Base-by-base conservation (phyloP, 1,140 invertebrate species). In the Dufourea novaeangliae region DNA sequence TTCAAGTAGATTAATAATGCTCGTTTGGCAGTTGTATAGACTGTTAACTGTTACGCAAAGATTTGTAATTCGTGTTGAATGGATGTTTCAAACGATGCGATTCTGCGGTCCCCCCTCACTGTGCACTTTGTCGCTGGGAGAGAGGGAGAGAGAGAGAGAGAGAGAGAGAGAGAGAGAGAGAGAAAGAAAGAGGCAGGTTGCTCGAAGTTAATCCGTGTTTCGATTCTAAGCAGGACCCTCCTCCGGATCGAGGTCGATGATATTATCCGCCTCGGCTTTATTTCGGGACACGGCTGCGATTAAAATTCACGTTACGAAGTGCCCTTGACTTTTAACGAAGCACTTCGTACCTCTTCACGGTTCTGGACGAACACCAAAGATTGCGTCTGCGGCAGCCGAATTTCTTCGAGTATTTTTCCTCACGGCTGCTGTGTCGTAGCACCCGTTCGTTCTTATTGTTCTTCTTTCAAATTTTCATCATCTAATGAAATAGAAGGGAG, bases 261-360 rank as follows among this genome's bases (percentile, higher is more conserved):
- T 74, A 79, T 86, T 79, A 79, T 80, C 64, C 80, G 54, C 56
- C 56, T 77, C 52, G 82, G 64, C 70, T 86, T 79, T 87, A 81
- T 82, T 85, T 88, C 74, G 61, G 77, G 74, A 29, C 75, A 77
- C 67, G 82, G 70, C 62, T 59, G n/a, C 75, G 69, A 88, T 88
- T 85, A 85, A 88, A 87, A 88, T 88, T 84, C 83, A 85, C 73
- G 62, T 78, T 79, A 82, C 72, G 32, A 63, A 79, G 75, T 64
- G 77, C 63, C 71, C 81, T 83, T 80, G 78, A 81, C 83, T 81
- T 76, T 83, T 86, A 87, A 87, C 85, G 78, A 87, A 80, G 80
- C 83, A 70, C 84, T 85, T 62, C 20, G 41, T 67, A 22, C 50
- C 64, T 62, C 67, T 69, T 44, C 72, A 54, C 56, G 44, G 32